phyloP scores from a whole-genome alignment of 2,797 vertebrate genomes.

The Meda fulgida region DNA sequence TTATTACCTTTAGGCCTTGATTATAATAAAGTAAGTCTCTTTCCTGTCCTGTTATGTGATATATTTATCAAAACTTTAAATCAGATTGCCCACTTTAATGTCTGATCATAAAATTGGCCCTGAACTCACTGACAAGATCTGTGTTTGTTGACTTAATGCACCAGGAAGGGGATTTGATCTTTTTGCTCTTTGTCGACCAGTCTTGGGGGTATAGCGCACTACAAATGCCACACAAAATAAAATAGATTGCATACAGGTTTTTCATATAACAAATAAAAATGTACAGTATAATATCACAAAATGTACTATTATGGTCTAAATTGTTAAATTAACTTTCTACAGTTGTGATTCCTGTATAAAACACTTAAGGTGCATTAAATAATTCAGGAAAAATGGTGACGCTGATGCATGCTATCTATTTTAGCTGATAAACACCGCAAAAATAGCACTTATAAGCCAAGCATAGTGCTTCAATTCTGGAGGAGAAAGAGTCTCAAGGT shows the following conservation, averaged over 20 bases:
- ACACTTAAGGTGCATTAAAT: not conserved
- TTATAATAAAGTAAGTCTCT: conserved; percentile 27
- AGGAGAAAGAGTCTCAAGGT: not conserved
- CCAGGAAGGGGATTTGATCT: conserved; percentile 37
- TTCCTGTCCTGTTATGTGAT: conserved; percentile 36
- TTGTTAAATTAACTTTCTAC: not conserved
- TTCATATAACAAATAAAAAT: not conserved
- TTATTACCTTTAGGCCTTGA: conserved; percentile 32
- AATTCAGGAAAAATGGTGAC: not conserved
- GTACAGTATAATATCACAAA: not conserved
- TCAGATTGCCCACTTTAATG: conserved; percentile 49
- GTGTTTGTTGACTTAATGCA: conserved; percentile 54
- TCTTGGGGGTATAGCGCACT: conserved; percentile 4
- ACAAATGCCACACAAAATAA: not conserved
- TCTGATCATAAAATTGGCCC: conserved; percentile 27
- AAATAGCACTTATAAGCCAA: not conserved
- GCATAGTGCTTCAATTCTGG: not conserved
- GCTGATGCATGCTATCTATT: not conserved
- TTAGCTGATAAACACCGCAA: not conserved
- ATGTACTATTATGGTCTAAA: not conserved
- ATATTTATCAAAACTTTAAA: conserved; percentile 49
- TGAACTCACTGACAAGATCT: conserved; percentile 27
- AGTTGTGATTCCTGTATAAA: not conserved
- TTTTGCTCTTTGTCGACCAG: not conserved
- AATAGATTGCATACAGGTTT: not conserved